These are phyloP conservation scores for Drosophila azteca DNA, from an alignment of 1,140 invertebrate genomes.

Conservation along the genomic window DNA sequence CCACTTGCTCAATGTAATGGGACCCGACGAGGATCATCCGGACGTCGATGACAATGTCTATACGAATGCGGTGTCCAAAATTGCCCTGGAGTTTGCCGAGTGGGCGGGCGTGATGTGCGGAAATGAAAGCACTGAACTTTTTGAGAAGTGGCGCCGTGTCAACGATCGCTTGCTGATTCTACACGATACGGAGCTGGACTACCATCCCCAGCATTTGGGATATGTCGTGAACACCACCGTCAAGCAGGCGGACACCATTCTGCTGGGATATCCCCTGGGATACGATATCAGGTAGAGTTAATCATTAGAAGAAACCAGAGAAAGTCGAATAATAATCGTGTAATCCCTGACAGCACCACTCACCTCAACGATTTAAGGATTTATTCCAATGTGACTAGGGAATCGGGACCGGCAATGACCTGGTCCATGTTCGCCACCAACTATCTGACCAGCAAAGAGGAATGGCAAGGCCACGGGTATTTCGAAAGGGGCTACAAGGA, in stretches of 20 bases:
- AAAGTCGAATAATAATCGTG: not conserved
- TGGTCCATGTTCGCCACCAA: conserved; percentile 86
- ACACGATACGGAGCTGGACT: conserved; percentile 84
- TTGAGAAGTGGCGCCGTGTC: conserved; percentile 83
- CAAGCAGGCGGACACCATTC: conserved; percentile 85
- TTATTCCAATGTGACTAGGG: conserved; percentile 85
- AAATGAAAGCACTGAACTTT: conserved; percentile 24
- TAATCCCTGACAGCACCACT: conserved; percentile 45
- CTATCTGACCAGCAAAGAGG: conserved; percentile 82
- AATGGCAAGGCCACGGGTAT: conserved; percentile 77
- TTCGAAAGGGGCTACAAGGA: conserved; percentile 85
- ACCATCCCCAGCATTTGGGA: conserved; percentile 85
- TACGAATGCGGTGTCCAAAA: conserved; percentile 85
- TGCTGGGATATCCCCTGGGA: conserved; percentile 85
- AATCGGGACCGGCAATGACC: conserved; percentile 85
- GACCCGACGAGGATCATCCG: conserved; percentile 86
- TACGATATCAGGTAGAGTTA: conserved; percentile 82
- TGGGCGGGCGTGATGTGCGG: conserved; percentile 55
- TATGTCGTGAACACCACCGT: conserved; percentile 84
- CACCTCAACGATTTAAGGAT: conserved; percentile 85
- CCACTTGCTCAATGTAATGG: conserved; percentile 85
- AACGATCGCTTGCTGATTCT: conserved; percentile 84
- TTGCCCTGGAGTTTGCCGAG: conserved; percentile 85
- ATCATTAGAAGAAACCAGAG: no score
- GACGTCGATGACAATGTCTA: conserved; percentile 85